Conservation (phyloP, 2,888 invertebrate genomes). For the Mythimna lalbum region DNA sequence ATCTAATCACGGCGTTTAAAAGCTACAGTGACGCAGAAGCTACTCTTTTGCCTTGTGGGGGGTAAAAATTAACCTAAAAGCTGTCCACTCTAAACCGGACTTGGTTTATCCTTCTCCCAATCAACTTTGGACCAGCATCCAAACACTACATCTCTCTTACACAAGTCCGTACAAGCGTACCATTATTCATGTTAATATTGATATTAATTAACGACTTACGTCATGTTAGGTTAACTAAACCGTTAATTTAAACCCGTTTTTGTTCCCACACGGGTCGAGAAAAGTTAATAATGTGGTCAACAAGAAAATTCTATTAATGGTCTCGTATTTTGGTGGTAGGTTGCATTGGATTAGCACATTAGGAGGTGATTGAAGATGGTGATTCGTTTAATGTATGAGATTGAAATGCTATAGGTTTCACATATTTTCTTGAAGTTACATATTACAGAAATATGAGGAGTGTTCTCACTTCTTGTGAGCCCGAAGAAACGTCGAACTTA, state of each 20-base stretch:
- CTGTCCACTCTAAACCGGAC: too few relatives aligned
- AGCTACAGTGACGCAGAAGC: too few relatives aligned
- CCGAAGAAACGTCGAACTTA: neutral
- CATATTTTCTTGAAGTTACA: constrained; percentile 3
- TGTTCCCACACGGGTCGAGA: constrained; percentile 62
- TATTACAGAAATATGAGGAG: neutral
- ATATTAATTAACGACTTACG: constrained; percentile 65
- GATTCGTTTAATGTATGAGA: constrained; percentile 19
- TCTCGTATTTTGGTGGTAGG: constrained; percentile 37
- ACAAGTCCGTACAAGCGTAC: constrained; percentile 35
- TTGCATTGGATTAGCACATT: constrained; percentile 28
- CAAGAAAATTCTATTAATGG: constrained; percentile 54
- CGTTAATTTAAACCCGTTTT: constrained; percentile 66
- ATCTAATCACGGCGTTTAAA: too few relatives aligned
- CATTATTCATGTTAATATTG: constrained; percentile 64
- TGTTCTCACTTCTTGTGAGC: neutral
- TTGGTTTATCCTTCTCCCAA: too few relatives aligned
- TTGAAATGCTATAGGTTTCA: constrained; percentile 16
- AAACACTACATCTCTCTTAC: constrained; percentile 21
- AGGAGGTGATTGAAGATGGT: constrained; percentile 31
- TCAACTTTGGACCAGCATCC: too few relatives aligned
- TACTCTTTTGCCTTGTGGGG: too few relatives aligned
- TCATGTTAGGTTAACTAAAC: constrained; percentile 59
- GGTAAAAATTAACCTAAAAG: too few relatives aligned
- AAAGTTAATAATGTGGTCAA: constrained; percentile 59